Evolutionary conservation across 2,888 invertebrate species (phyloP).

Genomic region (Eulithis testata): DNA sequence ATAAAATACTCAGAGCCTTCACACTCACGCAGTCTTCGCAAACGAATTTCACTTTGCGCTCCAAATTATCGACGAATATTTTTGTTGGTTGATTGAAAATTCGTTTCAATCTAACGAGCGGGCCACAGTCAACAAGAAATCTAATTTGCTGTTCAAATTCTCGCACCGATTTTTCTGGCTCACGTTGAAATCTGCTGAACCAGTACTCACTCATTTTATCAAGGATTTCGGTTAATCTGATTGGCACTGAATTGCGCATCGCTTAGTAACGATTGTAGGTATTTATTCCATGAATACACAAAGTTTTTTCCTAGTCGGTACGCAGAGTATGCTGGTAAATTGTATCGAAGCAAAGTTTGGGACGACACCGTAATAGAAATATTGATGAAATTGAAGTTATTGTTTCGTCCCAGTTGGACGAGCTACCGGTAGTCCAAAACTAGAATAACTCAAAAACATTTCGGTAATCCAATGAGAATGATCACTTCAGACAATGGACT

Average conservation of each 20-base stretch:
- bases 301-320: no score
- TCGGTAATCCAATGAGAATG: no score
- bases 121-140: slow-evolving; percentile 71
- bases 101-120: slow-evolving; percentile 68
- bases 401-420: no score
- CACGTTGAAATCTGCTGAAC: slow-evolving; percentile 21
- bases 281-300: not conserved
- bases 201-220: not conserved
- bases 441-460: no score
- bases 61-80: slow-evolving; percentile 60
- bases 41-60: slow-evolving; percentile 50
- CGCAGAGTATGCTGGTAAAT: no score
- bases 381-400: no score
- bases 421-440: no score
- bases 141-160: slow-evolving; percentile 65
- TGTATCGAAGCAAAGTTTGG: no score
- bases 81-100: slow-evolving; percentile 66
- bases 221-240: slow-evolving; percentile 1
- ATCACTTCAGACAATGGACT: no score
- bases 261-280: not conserved
- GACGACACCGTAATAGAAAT: no score
- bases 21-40: slow-evolving; percentile 35
- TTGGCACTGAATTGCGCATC: not conserved
- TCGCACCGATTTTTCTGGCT: slow-evolving; percentile 53
- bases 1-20: slow-evolving; percentile 34